Percentiles rank a stretch among this genome's conserved stretches.
phyloP scores from a whole-genome alignment of 2,888 invertebrate genomes.

The Buathra laborator region DNA sequence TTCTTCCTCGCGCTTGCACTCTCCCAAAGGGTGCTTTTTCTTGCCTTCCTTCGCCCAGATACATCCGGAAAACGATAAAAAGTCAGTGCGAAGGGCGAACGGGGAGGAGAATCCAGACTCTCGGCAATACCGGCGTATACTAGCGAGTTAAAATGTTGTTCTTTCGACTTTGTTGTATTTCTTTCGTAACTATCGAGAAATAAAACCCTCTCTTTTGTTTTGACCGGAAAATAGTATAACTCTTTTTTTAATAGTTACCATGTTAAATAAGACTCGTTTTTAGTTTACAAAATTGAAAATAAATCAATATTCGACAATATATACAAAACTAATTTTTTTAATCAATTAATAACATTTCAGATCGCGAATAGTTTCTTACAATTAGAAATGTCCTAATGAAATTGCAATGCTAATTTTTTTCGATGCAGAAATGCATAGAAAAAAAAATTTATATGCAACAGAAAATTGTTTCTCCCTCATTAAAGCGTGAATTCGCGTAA shows the following conservation, averaged over 20 bases:
- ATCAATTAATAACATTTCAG: neutral
- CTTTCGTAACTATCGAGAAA: slow-evolving; percentile 12
- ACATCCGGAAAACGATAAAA: slow-evolving; percentile 31
- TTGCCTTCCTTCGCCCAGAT: slow-evolving; percentile 9
- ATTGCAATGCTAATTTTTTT: too few relatives aligned
- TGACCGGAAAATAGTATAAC: neutral
- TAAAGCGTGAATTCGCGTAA: too few relatives aligned
- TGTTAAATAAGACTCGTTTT: neutral
- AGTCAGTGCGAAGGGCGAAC: slow-evolving; percentile 19
- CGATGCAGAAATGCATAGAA: too few relatives aligned
- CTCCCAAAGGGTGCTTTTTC: slow-evolving; percentile 7
- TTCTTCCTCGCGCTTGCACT: slow-evolving; percentile 4
- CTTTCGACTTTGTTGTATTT: slow-evolving; percentile 37
- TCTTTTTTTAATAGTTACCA: neutral
- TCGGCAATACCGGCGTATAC: neutral
- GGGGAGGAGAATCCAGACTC: slow-evolving; percentile 27
- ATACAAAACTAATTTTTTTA: neutral
- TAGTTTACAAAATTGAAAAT: neutral
- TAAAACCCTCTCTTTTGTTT: slow-evolving; percentile 10
- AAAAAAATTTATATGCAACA: too few relatives aligned
- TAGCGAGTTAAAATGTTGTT: slow-evolving; percentile 52
- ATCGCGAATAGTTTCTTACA: neutral
- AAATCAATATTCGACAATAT: neutral
- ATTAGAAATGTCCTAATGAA: neutral
- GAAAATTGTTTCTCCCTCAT: too few relatives aligned